Evolutionary conservation across 2,888 invertebrate species (phyloP).

Genomic region (Calephelis perditalis): DNA sequence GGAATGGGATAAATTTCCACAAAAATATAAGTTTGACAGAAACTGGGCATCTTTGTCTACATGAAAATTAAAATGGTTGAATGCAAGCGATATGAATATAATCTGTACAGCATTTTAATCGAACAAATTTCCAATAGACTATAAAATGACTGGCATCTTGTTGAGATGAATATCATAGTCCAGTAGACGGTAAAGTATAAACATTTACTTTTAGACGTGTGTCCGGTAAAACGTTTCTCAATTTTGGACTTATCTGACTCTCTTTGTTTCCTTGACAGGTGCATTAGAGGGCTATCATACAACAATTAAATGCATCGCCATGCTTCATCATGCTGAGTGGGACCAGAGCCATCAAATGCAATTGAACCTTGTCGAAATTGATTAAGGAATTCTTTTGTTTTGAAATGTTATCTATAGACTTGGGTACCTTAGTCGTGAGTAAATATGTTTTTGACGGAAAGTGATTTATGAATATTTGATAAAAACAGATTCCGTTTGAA

Average conservation of each 20-base stretch:
- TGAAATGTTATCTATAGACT: slow-evolving; percentile 28
- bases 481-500: not conserved
- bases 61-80: too few species aligned
- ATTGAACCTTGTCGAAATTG: slow-evolving; percentile 41
- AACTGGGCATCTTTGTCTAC: too few species aligned
- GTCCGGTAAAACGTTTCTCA: slow-evolving; percentile 58
- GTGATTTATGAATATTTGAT: not conserved
- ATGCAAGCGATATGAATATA: too few species aligned
- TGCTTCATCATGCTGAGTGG: slow-evolving; percentile 65
- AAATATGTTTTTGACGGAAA: not conserved
- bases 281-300: slow-evolving; percentile 74
- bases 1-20: too few species aligned
- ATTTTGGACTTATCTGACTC: slow-evolving; percentile 68
- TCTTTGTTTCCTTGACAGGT: slow-evolving; percentile 77
- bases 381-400: slow-evolving; percentile 67
- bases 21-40: too few species aligned
- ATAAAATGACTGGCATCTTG: slow-evolving; percentile 66
- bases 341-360: slow-evolving; percentile 28
- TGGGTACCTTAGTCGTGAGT: not conserved
- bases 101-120: not conserved
- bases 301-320: slow-evolving; percentile 74
- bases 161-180: slow-evolving; percentile 53
- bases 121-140: slow-evolving; percentile 17
- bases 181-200: slow-evolving; percentile 63
- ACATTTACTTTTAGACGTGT: slow-evolving; percentile 69